These are phyloP conservation scores for Tamias sibiricus DNA, from an alignment of 2,113 vertebrate genomes.

Conservation along the genomic window DNA sequence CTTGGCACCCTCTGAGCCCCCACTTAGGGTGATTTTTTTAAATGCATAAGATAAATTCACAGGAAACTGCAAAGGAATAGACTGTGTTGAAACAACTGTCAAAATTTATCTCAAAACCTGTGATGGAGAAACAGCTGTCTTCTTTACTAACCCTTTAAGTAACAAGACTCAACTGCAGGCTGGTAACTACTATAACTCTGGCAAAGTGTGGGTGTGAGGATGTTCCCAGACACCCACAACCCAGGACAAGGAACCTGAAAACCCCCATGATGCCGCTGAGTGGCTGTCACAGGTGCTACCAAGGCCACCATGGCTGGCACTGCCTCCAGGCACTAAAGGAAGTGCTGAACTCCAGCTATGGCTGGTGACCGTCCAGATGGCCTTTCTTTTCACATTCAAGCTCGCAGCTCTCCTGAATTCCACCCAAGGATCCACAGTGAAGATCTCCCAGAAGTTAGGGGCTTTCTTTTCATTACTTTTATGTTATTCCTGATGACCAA, in stretches of 20 bases:
- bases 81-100: not conserved
- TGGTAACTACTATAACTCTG: not conserved
- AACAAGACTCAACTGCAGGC: not conserved
- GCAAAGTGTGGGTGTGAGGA: not conserved
- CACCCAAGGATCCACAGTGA: not conserved
- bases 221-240: not conserved
- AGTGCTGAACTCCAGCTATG: not conserved
- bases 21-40: not conserved
- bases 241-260: fast-evolving
- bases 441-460: not conserved
- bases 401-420: not conserved
- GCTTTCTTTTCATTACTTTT: not conserved
- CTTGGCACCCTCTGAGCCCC: not conserved
- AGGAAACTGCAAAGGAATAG: not conserved
- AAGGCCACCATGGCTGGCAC: not conserved
- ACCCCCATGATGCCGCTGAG: not conserved
- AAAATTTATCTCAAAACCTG: not conserved
- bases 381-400: not conserved
- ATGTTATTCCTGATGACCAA: not conserved
- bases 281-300: not conserved
- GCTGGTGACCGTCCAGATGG: not conserved
- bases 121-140: not conserved
- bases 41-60: not conserved
- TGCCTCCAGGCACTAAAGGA: too few species aligned
- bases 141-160: not conserved